Evolutionary conservation across 2,113 vertebrate species (phyloP), one percentile per base, ranked within the genome.

Genomic region (Coregonus clupeaformis): DNA sequence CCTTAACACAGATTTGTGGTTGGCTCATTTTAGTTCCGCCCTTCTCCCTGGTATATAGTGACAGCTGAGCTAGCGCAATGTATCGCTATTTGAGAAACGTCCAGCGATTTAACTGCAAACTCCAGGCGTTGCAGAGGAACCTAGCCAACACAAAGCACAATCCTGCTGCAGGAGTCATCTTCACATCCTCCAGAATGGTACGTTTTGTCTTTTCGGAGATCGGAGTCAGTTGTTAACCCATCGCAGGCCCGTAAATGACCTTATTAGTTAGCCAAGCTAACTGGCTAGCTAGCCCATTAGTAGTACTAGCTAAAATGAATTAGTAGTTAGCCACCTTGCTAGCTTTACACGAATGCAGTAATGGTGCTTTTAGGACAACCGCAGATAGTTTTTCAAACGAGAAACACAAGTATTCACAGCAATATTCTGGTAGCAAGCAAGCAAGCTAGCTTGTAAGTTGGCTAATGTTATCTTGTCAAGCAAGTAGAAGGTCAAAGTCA

Each of bases 31-130:
- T 71, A 42, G 86, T 85, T 85, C 81, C 85, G 73, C 85, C 80
- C 66, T 77, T 32, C 36, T 52, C 5, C 55, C 4, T 13, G 57
- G 47, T 27, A 36, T 20, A 16, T 24, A 70, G 68, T 70, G 73
- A 60, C 67, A 47, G 22, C 24, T 24, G 60, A 16, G 14, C 30
- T 32, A 76, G 30, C 91, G 86, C 90, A 91, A 94, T 94, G 93
- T 91, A 92, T 84, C 92, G 91, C 57, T 90, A 89, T 85, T 49
- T 91, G 6, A 77, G 85, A 75, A 66, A 45, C 82, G 78, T 92
- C 12, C 90, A 76, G 81, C 90, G 89, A 77, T 86, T 91, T 49
- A 91, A 86, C 80, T 81, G 88, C 85, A 88, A 57, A 68, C 70
- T 87, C 80, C 74, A 74, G 72, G 78, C 80, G 74, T 22, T 89